Base-by-base conservation (phyloP, 2,888 invertebrate genomes). In the Drosophila kokeensis region DNA sequence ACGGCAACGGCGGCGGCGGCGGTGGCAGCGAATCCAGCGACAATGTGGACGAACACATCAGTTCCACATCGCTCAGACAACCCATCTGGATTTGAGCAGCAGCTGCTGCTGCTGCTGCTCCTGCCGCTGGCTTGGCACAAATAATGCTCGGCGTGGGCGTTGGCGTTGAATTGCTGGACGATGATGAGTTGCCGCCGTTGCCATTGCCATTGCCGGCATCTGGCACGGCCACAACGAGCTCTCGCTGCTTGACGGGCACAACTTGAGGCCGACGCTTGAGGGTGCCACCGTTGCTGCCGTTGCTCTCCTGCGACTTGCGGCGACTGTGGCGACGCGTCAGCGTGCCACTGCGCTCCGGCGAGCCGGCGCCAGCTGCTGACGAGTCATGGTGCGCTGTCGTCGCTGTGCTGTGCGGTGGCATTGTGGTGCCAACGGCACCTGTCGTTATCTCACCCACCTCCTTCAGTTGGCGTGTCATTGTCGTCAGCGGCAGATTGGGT, bases 401-500 rank as follows among this genome's bases (percentile, higher is more conserved):
- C 3, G 74, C 76, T 6, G 62, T 67, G 0, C 8, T 45, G 24
- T 45, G 45, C 8, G 21, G 15, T 2, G 24, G 13, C 24, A 45
- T 45, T 24, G 52, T 52, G 4, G 76, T 62, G 48, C 54, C 63
- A 5, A 65, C 57, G 2, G 77, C 77, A 0, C 78, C 78, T 0
- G 92, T 90, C 11, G 92, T 93, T 4, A 96, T 96, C 90, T 97
- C 97, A 2, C 96, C 97, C 40, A 92, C 97, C 92, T 98, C 97
- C 90, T 98, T 98, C 68, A 98, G 94, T 90, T 97, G 97, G 18
- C 98, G 94, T 2, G 98, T 98, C 93, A 98, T 98, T 91, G 97
- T 97, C 4, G 98, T 98, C 76, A 98, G 92, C 0, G 98, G 98
- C 57, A 98, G 95, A 93, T 97, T 98, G 10, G 98, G 98, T 92